A percentile compares a stretch with the other conserved stretches of the same genome.
phyloP scores from a whole-genome alignment of 2,797 vertebrate genomes.

The Epinephelus coioides region DNA sequence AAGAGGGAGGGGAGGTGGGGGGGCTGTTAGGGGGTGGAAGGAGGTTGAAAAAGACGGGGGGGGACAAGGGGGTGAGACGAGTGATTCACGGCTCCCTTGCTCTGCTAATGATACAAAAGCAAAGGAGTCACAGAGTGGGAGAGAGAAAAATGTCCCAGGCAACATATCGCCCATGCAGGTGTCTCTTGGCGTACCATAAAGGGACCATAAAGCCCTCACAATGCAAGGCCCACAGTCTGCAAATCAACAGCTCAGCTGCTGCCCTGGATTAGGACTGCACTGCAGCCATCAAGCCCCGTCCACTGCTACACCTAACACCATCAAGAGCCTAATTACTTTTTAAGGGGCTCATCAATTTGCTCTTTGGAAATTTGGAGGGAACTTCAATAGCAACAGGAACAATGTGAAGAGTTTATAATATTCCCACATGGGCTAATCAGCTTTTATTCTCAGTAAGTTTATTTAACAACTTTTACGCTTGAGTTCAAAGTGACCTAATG shows the following conservation, averaged over 20 bases:
- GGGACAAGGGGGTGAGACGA: slow-evolving; percentile 71
- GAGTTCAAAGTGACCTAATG: slow-evolving; percentile 15
- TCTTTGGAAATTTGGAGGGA: slow-evolving; percentile 58
- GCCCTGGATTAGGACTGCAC: slow-evolving; percentile 70
- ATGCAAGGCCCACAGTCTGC: slow-evolving; percentile 79
- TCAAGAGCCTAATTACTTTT: slow-evolving; percentile 81
- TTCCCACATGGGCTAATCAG: slow-evolving; percentile 19
- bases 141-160: slow-evolving; percentile 88
- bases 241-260: slow-evolving; percentile 77
- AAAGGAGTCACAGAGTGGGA: slow-evolving; percentile 83
- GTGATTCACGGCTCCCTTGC: slow-evolving; percentile 88
- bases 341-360: slow-evolving; percentile 81
- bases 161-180: slow-evolving; percentile 85
- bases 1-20: slow-evolving; percentile 89
- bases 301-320: slow-evolving; percentile 49
- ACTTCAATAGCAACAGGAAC: slow-evolving; percentile 39
- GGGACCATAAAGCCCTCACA: slow-evolving; percentile 83
- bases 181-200: slow-evolving; percentile 83
- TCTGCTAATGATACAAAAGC: slow-evolving; percentile 90
- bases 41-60: slow-evolving; percentile 83
- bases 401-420: slow-evolving; percentile 48
- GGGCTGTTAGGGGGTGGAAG: slow-evolving; percentile 82
- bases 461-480: slow-evolving; percentile 37
- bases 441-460: slow-evolving; percentile 47
- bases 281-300: slow-evolving; percentile 67